A percentile compares a stretch with the other conserved stretches of the same genome.
These are phyloP conservation scores for Paramuricea clavata DNA, from an alignment of 92 coral and sea anemone species.

Conservation along the genomic window DNA sequence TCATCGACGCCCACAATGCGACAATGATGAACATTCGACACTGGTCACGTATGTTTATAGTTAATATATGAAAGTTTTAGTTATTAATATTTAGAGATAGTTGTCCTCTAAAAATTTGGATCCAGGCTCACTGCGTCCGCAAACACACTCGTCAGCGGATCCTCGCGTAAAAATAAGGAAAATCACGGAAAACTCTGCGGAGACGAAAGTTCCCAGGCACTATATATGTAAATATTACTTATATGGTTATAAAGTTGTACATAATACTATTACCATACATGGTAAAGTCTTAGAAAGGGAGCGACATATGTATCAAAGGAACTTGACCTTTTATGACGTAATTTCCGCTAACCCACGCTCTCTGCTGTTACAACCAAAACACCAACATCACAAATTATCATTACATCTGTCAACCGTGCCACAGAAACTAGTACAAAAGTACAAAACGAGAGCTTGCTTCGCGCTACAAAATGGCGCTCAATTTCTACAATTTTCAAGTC, in stretches of 20 bases:
- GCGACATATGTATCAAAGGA: background rate
- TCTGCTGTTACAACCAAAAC: background rate
- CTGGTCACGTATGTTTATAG: background rate
- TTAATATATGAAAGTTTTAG: background rate
- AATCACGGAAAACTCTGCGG: too few species aligned
- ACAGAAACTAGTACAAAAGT: background rate
- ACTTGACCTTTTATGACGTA: background rate
- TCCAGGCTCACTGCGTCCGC: too few species aligned
- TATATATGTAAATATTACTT: too few species aligned
- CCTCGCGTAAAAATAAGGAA: too few species aligned
- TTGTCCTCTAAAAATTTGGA: too few species aligned
- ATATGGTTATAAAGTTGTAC: too few species aligned
- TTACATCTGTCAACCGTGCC: background rate
- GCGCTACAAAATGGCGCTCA: background rate
- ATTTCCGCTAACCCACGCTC: background rate
- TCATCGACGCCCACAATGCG: background rate
- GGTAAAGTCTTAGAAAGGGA: background rate
- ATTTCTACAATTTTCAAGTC: constrained; percentile 7
- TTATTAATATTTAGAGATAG: too few species aligned
- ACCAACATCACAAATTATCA: background rate
- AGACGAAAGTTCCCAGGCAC: too few species aligned
- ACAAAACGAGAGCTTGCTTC: background rate
- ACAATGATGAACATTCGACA: background rate
- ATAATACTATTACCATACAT: background rate
- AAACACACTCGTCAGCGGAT: too few species aligned